phyloP scores from a whole-genome alignment of 2,113 vertebrate genomes.

The Myotis davidii region DNA sequence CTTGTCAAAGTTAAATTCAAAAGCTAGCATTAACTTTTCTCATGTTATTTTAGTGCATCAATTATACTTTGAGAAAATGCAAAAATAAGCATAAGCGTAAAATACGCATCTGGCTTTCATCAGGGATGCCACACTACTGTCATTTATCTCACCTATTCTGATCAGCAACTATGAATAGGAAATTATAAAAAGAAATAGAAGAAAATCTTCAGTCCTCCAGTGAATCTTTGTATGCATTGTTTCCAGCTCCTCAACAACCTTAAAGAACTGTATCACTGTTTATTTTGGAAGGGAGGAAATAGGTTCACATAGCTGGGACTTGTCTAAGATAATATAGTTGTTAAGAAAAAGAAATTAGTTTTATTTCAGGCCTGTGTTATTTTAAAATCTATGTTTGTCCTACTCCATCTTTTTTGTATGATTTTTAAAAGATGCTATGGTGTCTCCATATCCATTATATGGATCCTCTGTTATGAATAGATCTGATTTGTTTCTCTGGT shows the following conservation, averaged over 20 bases:
- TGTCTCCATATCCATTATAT: background rate
- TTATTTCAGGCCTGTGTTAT: background rate
- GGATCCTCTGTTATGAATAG: background rate
- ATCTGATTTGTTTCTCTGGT: background rate
- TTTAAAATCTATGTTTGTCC: background rate
- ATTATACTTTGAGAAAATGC: background rate
- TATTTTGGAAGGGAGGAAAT: background rate
- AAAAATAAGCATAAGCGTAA: background rate
- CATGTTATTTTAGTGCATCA: background rate
- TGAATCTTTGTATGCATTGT: background rate
- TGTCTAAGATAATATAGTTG: background rate
- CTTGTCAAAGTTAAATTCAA: background rate
- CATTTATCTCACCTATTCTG: background rate
- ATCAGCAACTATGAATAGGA: background rate
- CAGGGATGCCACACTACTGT: background rate
- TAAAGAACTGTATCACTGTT: background rate
- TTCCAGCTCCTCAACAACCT: background rate
- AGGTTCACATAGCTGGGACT: background rate
- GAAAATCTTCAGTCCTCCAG: background rate
- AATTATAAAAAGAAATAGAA: conserved; percentile 9
- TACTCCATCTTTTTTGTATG: background rate
- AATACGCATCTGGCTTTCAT: background rate
- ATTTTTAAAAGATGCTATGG: background rate
- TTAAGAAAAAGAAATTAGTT: background rate
- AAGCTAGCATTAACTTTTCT: background rate